These are phyloP conservation scores for Drosophila pandora DNA, from an alignment of 1,140 invertebrate species.

Conservation along the genomic window DNA sequence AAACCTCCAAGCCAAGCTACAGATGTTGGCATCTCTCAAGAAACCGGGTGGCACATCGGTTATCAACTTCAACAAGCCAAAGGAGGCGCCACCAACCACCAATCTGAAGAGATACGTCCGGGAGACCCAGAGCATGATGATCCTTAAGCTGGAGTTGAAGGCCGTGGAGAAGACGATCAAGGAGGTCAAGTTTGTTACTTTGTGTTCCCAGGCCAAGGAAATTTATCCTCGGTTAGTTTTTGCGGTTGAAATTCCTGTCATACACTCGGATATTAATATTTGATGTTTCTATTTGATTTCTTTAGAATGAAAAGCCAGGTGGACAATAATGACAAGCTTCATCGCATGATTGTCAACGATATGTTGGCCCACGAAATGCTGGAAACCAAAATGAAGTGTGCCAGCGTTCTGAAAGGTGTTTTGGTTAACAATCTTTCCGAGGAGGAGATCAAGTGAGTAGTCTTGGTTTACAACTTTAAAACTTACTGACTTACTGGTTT, in stretches of 20 bases:
- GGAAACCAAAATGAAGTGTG: conserved; percentile 72
- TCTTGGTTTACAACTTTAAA: not conserved
- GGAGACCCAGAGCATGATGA: conserved; percentile 74
- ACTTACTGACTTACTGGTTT: not conserved
- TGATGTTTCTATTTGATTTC: not conserved
- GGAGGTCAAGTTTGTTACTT: conserved; percentile 71
- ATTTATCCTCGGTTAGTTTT: conserved; percentile 69
- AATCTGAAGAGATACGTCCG: conserved; percentile 71
- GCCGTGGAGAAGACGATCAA: conserved; percentile 71
- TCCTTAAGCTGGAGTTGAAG: conserved; percentile 68
- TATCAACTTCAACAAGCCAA: conserved; percentile 4
- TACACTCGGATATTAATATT: not conserved
- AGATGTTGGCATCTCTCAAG: conserved; percentile 48
- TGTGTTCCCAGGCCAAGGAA: conserved; percentile 72
- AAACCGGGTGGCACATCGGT: conserved; percentile 3
- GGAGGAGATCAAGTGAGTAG: conserved; percentile 69
- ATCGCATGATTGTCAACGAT: conserved; percentile 68
- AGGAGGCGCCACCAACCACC: conserved; percentile 25
- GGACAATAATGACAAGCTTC: conserved; percentile 74
- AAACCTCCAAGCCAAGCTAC: conserved; percentile 60
- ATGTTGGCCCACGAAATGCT: conserved; percentile 68
- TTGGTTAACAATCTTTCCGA: conserved; percentile 74
- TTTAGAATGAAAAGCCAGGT: conserved; percentile 77
- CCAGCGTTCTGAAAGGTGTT: conserved; percentile 61
- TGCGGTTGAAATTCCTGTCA: too few relatives aligned